A percentile compares a stretch with the other conserved stretches of the same genome.
Evolutionary conservation across 2,888 invertebrate genomes (phyloP).

Genomic region (Thereva nobilitata): DNA sequence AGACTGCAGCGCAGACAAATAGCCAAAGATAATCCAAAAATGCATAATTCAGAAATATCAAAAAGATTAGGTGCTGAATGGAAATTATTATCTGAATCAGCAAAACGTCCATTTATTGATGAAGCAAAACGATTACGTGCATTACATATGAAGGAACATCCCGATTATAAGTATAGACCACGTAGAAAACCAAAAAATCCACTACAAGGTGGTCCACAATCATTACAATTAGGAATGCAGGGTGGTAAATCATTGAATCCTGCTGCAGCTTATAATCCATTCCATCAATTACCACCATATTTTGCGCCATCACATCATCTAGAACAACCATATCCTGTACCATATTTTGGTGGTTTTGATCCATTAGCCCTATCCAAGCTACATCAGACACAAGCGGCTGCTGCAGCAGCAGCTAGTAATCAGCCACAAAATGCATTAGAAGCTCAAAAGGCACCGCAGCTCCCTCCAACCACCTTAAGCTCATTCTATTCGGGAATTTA

Average conservation of each 20-base stretch:
- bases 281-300: conserved; percentile 72
- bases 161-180: conserved; percentile 88
- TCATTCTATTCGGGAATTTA: conserved; percentile 59
- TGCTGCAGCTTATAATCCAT: conserved; percentile 64
- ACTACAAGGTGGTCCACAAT: conserved; percentile 60
- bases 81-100: conserved; percentile 84
- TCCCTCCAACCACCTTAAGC: conserved; percentile 56
- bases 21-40: conserved; percentile 91
- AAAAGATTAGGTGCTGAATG: conserved; percentile 92
- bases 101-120: conserved; percentile 93
- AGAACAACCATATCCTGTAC: conserved; percentile 62
- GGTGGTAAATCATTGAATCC: conserved; percentile 46
- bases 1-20: conserved; percentile 88
- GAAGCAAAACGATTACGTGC: conserved; percentile 89
- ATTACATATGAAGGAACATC: conserved; percentile 88
- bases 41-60: conserved; percentile 89
- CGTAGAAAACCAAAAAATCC: conserved; percentile 81
- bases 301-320: conserved; percentile 76
- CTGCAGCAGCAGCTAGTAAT: conserved; percentile 52
- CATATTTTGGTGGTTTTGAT: conserved; percentile 58
- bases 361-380: conserved; percentile 56
- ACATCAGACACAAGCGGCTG: conserved; percentile 55
- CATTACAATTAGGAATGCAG: conserved; percentile 45
- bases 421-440: conserved; percentile 53
- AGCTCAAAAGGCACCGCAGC: conserved; percentile 55